phyloP scores from a whole-genome alignment of 2,113 vertebrate genomes.

The Lipophrys pholis region DNA sequence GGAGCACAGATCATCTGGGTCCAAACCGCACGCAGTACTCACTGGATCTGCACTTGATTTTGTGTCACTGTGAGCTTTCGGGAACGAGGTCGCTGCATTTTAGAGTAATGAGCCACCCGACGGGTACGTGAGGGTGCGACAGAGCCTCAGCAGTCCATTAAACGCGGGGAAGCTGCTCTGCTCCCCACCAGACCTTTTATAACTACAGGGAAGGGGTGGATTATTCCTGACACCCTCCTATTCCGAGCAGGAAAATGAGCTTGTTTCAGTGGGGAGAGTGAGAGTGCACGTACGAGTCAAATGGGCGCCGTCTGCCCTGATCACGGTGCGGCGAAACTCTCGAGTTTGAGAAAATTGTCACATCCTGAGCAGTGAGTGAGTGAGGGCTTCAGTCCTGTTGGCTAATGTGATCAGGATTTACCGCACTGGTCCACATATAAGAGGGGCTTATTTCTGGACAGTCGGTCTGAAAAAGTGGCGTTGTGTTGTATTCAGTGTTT shows the following conservation, averaged over 20 bases:
- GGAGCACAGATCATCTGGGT: conserved; percentile 34
- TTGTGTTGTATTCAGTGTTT: too few relatives aligned
- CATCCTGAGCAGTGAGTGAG: conserved; percentile 36
- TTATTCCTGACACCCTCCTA: conserved; percentile 41
- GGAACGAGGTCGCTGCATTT: conserved; percentile 15
- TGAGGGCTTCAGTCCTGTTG: conserved; percentile 42
- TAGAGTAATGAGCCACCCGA: conserved; percentile 16
- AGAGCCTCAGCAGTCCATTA: conserved; percentile 27
- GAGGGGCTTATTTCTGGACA: too few relatives aligned
- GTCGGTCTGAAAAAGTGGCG: too few relatives aligned
- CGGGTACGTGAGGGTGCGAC: conserved; percentile 24
- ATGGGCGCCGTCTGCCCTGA: conserved; percentile 50
- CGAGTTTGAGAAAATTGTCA: conserved; percentile 56
- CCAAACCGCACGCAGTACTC: conserved; percentile 37
- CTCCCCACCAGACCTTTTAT: conserved; percentile 16
- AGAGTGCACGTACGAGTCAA: conserved; percentile 30
- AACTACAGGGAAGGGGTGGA: conserved; percentile 19
- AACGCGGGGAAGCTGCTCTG: conserved; percentile 11
- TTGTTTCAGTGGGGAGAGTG: conserved; percentile 30
- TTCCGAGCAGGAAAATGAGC: conserved; percentile 58
- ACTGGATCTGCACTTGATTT: conserved; percentile 52
- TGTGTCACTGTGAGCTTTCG: conserved; percentile 12
- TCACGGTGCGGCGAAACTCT: conserved; percentile 27
- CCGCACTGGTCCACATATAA: too few relatives aligned
- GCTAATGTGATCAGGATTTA: conserved; percentile 30